Percentiles rank a stretch among this genome's conserved stretches.
Conservation (phyloP, 2,888 invertebrate species). For the Pocota personata region DNA sequence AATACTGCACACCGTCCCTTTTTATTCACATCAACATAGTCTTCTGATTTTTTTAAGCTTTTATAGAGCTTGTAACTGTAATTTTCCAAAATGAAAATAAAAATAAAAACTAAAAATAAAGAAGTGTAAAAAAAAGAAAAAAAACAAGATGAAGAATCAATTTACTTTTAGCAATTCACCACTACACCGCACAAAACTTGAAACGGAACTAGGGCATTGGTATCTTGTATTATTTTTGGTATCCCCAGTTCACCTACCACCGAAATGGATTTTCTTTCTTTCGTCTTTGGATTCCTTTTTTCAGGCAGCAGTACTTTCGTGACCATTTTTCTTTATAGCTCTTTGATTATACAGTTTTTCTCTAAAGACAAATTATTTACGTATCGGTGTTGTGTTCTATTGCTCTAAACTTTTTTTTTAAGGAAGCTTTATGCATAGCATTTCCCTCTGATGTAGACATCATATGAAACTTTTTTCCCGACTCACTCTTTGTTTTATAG, state of each 20-base stretch:
- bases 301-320: conserved; percentile 27
- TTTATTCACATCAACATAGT: conserved; percentile 9
- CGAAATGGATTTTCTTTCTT: conserved; percentile 60
- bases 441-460: not conserved
- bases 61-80: conserved; percentile 20
- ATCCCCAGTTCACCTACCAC: conserved; percentile 64
- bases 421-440: conserved; percentile 32
- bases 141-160: conserved; percentile 35
- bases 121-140: not conserved
- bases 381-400: conserved; percentile 21
- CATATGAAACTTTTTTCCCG: not conserved
- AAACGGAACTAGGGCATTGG: conserved; percentile 71
- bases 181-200: conserved; percentile 64
- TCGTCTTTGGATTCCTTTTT: conserved; percentile 42
- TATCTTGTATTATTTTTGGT: conserved; percentile 69
- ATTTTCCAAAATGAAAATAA: conserved; percentile 19
- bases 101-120: conserved; percentile 1
- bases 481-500: not conserved
- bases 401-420: conserved; percentile 16
- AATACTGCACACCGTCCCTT: not conserved
- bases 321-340: conserved; percentile 30
- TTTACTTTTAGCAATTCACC: conserved; percentile 52
- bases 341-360: conserved; percentile 24
- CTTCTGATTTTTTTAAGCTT: conserved; percentile 1
- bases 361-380: conserved; percentile 21